Evolutionary conservation across 2,797 vertebrate species (phyloP).

Genomic region (Gephyroberyx darwinii): DNA sequence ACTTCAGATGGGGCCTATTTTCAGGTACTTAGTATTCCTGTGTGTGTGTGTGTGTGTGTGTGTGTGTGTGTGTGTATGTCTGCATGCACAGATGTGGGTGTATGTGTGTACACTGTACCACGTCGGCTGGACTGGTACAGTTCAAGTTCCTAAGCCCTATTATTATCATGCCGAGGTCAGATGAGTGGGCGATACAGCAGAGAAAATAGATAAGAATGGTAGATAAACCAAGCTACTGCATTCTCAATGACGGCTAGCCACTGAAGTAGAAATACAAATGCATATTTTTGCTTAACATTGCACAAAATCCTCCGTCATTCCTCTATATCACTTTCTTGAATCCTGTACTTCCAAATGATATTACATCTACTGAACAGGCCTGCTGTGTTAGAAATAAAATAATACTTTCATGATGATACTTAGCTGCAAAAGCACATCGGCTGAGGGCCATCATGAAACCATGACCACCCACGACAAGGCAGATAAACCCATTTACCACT

Average conservation of each 20-base stretch:
- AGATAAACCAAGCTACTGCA: constrained; percentile 46
- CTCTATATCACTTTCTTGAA: constrained; percentile 4
- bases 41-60: too few species aligned
- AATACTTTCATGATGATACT: constrained; percentile 9
- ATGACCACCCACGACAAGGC: constrained; percentile 15
- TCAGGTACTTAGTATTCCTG: constrained; percentile 58
- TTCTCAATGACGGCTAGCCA: constrained; percentile 39
- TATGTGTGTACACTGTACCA: constrained; percentile 25
- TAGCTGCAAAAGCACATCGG: constrained; percentile 30
- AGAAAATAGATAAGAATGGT: constrained; percentile 57
- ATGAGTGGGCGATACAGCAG: constrained; percentile 61
- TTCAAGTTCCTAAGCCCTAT: constrained; percentile 52
- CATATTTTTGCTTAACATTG: not conserved
- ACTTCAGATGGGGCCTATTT: constrained; percentile 69
- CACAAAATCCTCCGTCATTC: not conserved
- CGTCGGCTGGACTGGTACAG: constrained; percentile 17
- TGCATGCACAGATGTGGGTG: constrained; percentile 14
- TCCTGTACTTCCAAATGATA: not conserved
- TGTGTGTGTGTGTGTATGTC: constrained; percentile 1
- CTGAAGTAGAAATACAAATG: constrained; percentile 33
- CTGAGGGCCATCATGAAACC: constrained; percentile 36
- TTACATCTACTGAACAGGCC: constrained; percentile 1
- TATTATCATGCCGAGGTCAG: constrained; percentile 67
- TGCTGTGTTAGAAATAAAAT: not conserved
- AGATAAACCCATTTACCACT: constrained; percentile 51